Base-by-base conservation (phyloP, 23 tunicate species). In the Botrylloides violaceus region DNA sequence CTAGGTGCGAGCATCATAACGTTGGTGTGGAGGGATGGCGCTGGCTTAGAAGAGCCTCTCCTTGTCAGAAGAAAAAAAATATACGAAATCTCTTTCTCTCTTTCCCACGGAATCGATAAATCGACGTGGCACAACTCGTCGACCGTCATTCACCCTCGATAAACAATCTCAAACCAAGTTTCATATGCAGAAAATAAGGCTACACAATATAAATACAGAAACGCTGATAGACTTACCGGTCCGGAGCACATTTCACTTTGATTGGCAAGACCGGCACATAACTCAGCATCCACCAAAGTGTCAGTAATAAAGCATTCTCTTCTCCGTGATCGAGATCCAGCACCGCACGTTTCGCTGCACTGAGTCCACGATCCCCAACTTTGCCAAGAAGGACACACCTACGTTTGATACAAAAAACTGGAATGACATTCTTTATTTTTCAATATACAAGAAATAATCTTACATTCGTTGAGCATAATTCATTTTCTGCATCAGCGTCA, bases 211-310 rank as follows among this genome's bases (percentile, higher is more conserved):
- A 60, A 12, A 18, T 18, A n/a, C 22, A 22, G 24, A 12, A 60
- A 18, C 12, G 20, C 15, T 18, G 56, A 55, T 20, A 65, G 29
- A 81, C 83, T 64, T n/a, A 82, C 88, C 61, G 71, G 34, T 55
- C 82, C 88, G 36, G 5, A 31, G 77, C 88, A 82, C 20, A 19
- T 12, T 20, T 38, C 26, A 2, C 19, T 24, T 15, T 77, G 62
- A 3, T 2, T 5, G 18, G 53, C 68, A 3, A 53, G 49, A 2
- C 93, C 81, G 56, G 32, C 2, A 32, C 81, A 81, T 18, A 86
- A 12, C 43, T 43, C 12, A 15, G 53, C 53, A 7, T 15, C 12
- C 12, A 43, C 15, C 9, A 7, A 7, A 7, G 9, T 15, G 12
- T 43, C 53, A 7, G 12, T 15, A 15, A 43, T 43, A 7, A 15